Conservation (phyloP, 1,140 invertebrate species). For the Zaprionus nigranus region DNA sequence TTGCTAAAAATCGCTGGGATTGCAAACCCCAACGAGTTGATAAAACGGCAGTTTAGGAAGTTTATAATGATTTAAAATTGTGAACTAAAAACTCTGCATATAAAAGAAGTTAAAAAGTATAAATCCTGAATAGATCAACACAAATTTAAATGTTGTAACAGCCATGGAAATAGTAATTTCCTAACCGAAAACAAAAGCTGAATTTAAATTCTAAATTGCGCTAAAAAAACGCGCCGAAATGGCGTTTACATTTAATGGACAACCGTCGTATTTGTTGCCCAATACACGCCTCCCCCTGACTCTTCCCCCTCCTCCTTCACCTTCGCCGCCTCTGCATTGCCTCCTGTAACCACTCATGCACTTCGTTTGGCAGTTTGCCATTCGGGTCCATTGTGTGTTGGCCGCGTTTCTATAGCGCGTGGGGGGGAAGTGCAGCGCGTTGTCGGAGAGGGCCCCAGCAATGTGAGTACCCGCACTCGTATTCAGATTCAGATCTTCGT, state of each 20-base stretch:
- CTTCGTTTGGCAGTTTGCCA: slow-evolving; percentile 22
- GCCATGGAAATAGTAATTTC: not conserved
- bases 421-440: not conserved
- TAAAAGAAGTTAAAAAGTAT: not conserved
- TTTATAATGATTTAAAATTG: not conserved
- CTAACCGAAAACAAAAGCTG: not conserved
- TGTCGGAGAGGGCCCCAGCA: slow-evolving; percentile 14
- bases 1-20: slow-evolving; percentile 16
- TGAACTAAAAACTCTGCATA: not conserved
- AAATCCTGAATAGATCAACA: not conserved
- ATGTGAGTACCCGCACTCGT: slow-evolving; percentile 22
- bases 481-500: slow-evolving; percentile 2
- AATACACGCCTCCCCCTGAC: not conserved
- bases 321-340: slow-evolving; percentile 11
- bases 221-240: slow-evolving; percentile 26
- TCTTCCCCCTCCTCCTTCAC: not conserved
- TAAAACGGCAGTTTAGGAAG: slow-evolving; percentile 8
- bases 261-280: slow-evolving; percentile 25
- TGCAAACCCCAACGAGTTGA: not conserved
- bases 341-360: too few relatives aligned
- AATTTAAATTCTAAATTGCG: slow-evolving; percentile 1
- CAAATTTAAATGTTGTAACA: not conserved
- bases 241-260: slow-evolving; percentile 46
- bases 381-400: slow-evolving; percentile 41
- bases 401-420: not conserved